A percentile compares a stretch with the other conserved stretches of the same genome.
phyloP scores from a whole-genome alignment of 35 echinoderm and acorn worm genomes.

The Patiria miniata region DNA sequence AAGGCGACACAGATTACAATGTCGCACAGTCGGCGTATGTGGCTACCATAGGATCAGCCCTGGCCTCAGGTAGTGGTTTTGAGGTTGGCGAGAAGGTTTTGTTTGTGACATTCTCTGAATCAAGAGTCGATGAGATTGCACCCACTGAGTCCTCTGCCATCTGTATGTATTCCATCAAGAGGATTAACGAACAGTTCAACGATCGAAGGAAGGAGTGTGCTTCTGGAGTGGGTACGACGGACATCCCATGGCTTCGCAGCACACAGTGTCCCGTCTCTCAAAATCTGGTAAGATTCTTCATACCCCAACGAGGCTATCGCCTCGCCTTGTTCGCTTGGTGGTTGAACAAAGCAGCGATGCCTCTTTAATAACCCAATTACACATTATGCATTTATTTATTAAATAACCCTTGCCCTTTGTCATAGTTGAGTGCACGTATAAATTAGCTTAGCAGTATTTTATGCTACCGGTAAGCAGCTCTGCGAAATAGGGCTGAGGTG shows the following conservation, averaged over 20 bases:
- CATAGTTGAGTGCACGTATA: too few species aligned
- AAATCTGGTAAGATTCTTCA: too few species aligned
- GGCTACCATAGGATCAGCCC: conserved; percentile 26
- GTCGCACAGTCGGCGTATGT: conserved; percentile 79
- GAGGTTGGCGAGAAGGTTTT: conserved; percentile 58
- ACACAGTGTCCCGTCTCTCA: neutral
- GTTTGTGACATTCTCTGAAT: conserved; percentile 67
- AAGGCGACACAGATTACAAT: conserved; percentile 57
- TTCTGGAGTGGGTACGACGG: neutral
- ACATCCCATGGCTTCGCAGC: conserved; percentile 32
- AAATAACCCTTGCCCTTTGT: too few species aligned
- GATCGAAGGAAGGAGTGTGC: conserved; percentile 60
- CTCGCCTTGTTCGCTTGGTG: too few species aligned
- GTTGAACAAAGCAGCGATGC: too few species aligned
- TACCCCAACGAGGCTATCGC: too few species aligned
- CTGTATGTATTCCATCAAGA: conserved; percentile 79
- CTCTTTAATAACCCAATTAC: too few species aligned
- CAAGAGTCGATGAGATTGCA: conserved; percentile 18
- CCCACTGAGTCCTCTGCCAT: conserved; percentile 69
- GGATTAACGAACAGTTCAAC: conserved; percentile 62
- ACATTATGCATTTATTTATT: too few species aligned
- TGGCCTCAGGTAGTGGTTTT: neutral
- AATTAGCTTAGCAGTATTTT: too few species aligned
- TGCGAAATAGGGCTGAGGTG: too few species aligned
- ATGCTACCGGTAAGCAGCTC: too few species aligned